phyloP scores from a whole-genome alignment of 2,113 vertebrate genomes.

The Cisticola juncidis region DNA sequence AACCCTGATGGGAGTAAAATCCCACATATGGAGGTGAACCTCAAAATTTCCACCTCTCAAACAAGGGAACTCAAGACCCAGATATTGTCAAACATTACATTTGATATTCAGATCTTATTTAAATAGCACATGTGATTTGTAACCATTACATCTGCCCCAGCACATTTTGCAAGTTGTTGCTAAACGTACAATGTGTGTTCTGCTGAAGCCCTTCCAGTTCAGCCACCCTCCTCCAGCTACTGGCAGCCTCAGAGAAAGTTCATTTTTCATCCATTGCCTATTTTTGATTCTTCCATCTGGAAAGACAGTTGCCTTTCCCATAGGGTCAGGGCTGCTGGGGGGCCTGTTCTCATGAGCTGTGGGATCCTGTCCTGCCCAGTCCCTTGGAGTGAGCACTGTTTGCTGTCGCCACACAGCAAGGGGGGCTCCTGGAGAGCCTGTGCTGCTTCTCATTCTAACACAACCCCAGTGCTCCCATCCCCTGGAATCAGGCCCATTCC shows the following conservation, averaged over 20 bases:
- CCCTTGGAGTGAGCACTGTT: fast-evolving
- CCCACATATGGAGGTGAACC: not conserved
- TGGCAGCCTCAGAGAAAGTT: not conserved
- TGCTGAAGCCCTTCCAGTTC: not conserved
- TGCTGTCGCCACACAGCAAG: not conserved
- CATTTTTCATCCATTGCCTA: not conserved
- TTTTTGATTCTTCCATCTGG: not conserved
- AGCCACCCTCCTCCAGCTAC: fast-evolving
- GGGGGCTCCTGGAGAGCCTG: not conserved
- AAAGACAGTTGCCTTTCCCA: not conserved
- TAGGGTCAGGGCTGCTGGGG: not conserved
- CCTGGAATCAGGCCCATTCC: not conserved
- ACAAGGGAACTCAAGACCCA: not conserved
- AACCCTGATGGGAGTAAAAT: not conserved
- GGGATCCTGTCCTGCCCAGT: not conserved
- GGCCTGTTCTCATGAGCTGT: fast-evolving
- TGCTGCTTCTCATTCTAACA: not conserved
- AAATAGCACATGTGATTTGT: not conserved
- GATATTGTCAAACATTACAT: not conserved
- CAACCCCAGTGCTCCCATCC: not conserved
- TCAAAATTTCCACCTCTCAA: not conserved
- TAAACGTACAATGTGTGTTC: not conserved
- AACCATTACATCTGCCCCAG: not conserved
- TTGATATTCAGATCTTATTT: not conserved
- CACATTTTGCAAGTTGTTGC: not conserved